Conservation (phyloP, 2,888 invertebrate genomes). For the Drosophila helvetica region DNA sequence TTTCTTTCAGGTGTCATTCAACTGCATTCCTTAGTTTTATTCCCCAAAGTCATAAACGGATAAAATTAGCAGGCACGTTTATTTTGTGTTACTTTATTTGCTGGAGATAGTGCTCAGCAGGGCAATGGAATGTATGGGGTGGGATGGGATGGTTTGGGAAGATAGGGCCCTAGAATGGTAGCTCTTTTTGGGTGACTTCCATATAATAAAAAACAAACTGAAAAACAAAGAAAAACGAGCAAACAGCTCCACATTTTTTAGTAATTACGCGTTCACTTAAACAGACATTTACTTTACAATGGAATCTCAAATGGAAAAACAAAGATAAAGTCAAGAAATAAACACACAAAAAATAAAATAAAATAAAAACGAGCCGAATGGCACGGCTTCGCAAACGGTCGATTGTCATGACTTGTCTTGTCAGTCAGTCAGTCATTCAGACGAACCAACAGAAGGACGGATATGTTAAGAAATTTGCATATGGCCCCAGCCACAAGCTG, state of each 20-base stretch:
- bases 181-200: slow-evolving; percentile 47
- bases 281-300: slow-evolving; percentile 61
- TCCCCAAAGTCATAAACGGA: slow-evolving; percentile 12
- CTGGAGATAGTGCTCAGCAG: slow-evolving; percentile 35
- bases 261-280: slow-evolving; percentile 74
- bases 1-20: slow-evolving; percentile 49
- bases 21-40: slow-evolving; percentile 37
- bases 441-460: slow-evolving; percentile 22
- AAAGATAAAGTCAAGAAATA: slow-evolving; percentile 49
- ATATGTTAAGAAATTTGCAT: slow-evolving; percentile 76
- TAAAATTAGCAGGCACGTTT: slow-evolving; percentile 32
- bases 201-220: slow-evolving; percentile 24
- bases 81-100: slow-evolving; percentile 28
- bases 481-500: slow-evolving; percentile 61
- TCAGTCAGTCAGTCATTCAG: slow-evolving; percentile 4
- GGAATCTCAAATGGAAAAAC: slow-evolving; percentile 64
- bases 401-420: slow-evolving; percentile 73
- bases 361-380: slow-evolving; percentile 30
- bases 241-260: slow-evolving; percentile 68
- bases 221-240: slow-evolving; percentile 44
- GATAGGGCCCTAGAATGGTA: slow-evolving; percentile 32
- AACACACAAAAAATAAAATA: slow-evolving; percentile 35
- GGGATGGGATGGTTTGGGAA: neutral
- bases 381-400: slow-evolving; percentile 61
- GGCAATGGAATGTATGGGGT: neutral